Evolutionary conservation across 2,888 invertebrate species (phyloP).

Genomic region (Epistrophe grossulariae): DNA sequence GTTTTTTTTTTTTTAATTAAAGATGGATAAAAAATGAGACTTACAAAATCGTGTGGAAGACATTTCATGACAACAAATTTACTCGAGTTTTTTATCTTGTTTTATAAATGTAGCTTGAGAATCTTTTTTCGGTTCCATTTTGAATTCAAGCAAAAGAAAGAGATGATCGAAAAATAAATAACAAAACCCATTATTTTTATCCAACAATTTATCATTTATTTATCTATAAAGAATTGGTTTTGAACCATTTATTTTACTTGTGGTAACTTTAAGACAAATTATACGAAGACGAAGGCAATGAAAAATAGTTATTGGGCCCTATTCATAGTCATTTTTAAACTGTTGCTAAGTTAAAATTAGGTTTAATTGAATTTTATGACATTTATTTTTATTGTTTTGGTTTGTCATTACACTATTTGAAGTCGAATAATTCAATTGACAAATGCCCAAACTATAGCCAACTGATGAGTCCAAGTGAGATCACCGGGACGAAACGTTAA

Average conservation of each 20-base stretch:
- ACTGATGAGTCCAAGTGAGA: too few species aligned
- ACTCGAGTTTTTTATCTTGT: not conserved
- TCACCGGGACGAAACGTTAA: too few species aligned
- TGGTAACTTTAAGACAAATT: too few species aligned
- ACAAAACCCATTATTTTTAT: conserved; percentile 1
- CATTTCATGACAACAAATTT: not conserved
- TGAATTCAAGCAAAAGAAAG: not conserved
- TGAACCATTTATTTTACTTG: not conserved
- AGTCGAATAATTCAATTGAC: too few species aligned
- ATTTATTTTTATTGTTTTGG: too few species aligned
- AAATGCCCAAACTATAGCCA: too few species aligned
- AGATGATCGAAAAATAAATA: conserved; percentile 4
- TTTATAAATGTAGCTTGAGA: not conserved
- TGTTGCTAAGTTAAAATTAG: too few species aligned
- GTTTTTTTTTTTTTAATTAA: not conserved
- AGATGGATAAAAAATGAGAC: not conserved
- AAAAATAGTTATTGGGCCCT: too few species aligned
- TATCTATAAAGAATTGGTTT: not conserved
- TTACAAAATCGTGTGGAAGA: not conserved
- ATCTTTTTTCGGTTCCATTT: not conserved
- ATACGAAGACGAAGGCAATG: too few species aligned
- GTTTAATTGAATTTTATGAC: too few species aligned
- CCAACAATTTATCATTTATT: not conserved
- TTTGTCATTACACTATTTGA: too few species aligned
- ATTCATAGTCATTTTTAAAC: too few species aligned